Evolutionary conservation across 2,113 vertebrate genomes (phyloP).

Genomic region (Egretta garzetta): DNA sequence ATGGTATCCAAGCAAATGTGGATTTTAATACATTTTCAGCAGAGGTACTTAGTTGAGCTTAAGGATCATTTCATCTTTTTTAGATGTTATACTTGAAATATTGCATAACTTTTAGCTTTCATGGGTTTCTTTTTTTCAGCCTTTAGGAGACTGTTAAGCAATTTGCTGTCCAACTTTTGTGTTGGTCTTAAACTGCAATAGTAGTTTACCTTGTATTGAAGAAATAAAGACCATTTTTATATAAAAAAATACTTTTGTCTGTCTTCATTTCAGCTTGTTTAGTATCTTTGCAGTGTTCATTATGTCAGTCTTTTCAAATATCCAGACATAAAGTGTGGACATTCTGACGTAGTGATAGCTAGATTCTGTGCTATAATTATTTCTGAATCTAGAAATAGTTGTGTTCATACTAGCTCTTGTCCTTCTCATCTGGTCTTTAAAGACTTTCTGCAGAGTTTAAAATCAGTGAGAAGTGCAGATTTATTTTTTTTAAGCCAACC

Average conservation of each 20-base stretch:
- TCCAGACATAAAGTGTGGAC: neutral
- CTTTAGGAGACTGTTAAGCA: constrained; percentile 82
- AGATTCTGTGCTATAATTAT: neutral
- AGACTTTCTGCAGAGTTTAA: neutral
- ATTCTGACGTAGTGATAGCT: neutral
- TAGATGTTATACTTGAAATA: constrained; percentile 73
- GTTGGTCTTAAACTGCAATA: constrained; percentile 81
- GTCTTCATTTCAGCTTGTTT: constrained; percentile 42
- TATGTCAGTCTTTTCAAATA: neutral
- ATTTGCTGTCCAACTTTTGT: constrained; percentile 79
- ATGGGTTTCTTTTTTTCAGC: constrained; percentile 73
- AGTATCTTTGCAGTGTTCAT: neutral
- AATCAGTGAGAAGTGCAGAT: neutral
- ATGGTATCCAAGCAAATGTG: constrained; percentile 52
- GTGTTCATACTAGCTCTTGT: neutral
- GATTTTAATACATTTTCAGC: constrained; percentile 58
- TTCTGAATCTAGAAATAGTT: neutral
- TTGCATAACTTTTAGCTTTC: constrained; percentile 72
- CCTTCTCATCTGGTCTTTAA: neutral
- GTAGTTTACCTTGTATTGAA: constrained; percentile 81
- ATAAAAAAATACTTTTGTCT: constrained; percentile 14
- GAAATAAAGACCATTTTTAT: constrained; percentile 79
- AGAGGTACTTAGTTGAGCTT: constrained; percentile 54
- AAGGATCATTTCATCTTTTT: constrained; percentile 62
- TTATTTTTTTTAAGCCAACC: neutral